Evolutionary conservation across 2,797 vertebrate species (phyloP).

Genomic region (Takifugu rubripes): DNA sequence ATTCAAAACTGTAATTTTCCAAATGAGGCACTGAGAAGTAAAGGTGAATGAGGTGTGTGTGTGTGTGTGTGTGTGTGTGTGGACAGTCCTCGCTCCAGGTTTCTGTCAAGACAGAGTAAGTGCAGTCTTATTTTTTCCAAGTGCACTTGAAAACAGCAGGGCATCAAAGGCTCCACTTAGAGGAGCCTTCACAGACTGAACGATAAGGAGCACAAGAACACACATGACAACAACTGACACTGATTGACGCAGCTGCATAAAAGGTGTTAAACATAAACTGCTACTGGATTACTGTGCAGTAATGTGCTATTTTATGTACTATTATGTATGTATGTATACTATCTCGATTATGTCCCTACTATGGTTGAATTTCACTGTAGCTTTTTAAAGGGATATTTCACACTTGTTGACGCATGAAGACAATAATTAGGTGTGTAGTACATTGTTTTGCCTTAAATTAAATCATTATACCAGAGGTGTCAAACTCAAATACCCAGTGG

Average conservation of each 20-base stretch:
- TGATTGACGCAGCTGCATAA: conserved; percentile 7
- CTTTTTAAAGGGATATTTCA: too few species aligned
- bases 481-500: too few species aligned
- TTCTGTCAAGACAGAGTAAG: conserved; percentile 47
- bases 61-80: conserved; percentile 15
- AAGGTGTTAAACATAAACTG: neutral
- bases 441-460: too few species aligned
- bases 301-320: too few species aligned
- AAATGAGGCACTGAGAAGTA: conserved; percentile 22
- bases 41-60: conserved; percentile 7
- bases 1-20: conserved; percentile 28
- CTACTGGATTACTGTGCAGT: too few species aligned
- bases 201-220: conserved; percentile 45
- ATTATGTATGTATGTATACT: too few species aligned
- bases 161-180: conserved; percentile 48
- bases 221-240: conserved; percentile 17
- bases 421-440: too few species aligned
- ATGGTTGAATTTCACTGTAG: too few species aligned
- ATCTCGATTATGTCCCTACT: too few species aligned
- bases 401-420: too few species aligned
- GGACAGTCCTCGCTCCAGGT: conserved; percentile 39
- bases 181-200: conserved; percentile 51
- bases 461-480: too few species aligned
- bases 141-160: conserved; percentile 58
- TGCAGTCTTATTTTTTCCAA: conserved; percentile 51